Conservation (phyloP, 1,140 invertebrate species). For the Drosophila lacteicornis region DNA sequence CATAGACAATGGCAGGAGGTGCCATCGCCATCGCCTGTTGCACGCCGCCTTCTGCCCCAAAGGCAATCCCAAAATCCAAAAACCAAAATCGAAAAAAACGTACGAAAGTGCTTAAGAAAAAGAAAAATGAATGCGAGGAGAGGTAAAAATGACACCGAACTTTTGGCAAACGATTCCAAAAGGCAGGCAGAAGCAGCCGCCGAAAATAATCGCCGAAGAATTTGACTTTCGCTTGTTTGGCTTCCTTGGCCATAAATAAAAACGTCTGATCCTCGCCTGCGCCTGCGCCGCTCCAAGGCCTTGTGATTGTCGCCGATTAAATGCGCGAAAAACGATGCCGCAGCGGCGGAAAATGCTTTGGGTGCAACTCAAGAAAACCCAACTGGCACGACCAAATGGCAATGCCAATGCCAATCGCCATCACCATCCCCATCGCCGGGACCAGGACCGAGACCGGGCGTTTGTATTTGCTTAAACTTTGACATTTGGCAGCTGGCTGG, state of each 20-base stretch:
- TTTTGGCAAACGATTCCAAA: constrained; percentile 49
- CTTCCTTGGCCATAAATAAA: constrained; percentile 75
- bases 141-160: constrained; percentile 65
- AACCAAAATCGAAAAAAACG: constrained; percentile 5
- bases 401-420: constrained; percentile 46
- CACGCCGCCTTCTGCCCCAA: constrained; percentile 18
- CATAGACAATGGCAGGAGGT: constrained; percentile 68
- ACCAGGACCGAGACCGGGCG: constrained; percentile 24
- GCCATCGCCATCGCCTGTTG: constrained; percentile 24
- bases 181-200: constrained; percentile 56
- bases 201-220: constrained; percentile 77
- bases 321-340: constrained; percentile 66
- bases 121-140: constrained; percentile 31
- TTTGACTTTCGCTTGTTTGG: constrained; percentile 80
- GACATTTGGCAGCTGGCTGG: constrained; percentile 75
- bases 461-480: constrained; percentile 81
- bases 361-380: constrained; percentile 59
- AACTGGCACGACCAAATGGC: constrained; percentile 65
- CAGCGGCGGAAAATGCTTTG: constrained; percentile 62
- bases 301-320: constrained; percentile 81
- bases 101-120: constrained; percentile 1
- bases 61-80: constrained; percentile 29
- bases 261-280: constrained; percentile 32
- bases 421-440: constrained; percentile 18
- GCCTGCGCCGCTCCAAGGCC: constrained; percentile 44